Base-by-base conservation (phyloP, 2,797 vertebrate genomes). In the Acanthurus leucopareius region DNA sequence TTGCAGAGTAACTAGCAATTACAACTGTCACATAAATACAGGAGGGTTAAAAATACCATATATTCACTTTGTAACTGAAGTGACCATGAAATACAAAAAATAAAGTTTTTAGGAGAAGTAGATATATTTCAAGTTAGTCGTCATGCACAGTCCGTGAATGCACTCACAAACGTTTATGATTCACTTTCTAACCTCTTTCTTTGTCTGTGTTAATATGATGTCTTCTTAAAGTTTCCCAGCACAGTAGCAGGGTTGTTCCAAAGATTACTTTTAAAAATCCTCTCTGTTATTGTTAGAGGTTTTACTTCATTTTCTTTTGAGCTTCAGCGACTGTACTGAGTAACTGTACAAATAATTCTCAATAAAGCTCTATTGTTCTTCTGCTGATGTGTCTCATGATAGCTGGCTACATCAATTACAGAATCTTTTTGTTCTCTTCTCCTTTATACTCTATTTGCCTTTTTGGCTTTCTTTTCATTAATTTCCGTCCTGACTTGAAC, bases 361-460 rank as follows among this genome's bases (percentile, higher is more conserved):
- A 57, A 14, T 61, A 67, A 82, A 68, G 19, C 38, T 65, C 51
- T 22, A 15, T 32, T 77, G 60, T 48, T 84, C 13, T 51, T 60
- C 14, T 4, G n/a, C 58, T 25, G 38, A 67, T 22, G 32, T 35
- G 22, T 70, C 65, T 71, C 7, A 0, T 58, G n/a, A 45, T 62
- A 28, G 44, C 51, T 38, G 9, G 10, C 25, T 69, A 6, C 52
- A 72, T 75, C 56, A 71, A 51, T 38, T 13, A 10, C 25, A 22
- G 19, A 17, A n/a, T 56, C 3, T 25, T 20, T 49, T 59, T 25
- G 6, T 64, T 45, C 4, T 16, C 20, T 20, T 74, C 67, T 52
- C 16, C 14, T 57, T 69, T 7, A 44, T 11, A 16, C 51, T 73
- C 45, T 44, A 8, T 47, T 11, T 45, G 78, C 45, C 35, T 68